phyloP scores from a whole-genome alignment of 2,797 vertebrate species.

The Hyperoplus immaculatus region DNA sequence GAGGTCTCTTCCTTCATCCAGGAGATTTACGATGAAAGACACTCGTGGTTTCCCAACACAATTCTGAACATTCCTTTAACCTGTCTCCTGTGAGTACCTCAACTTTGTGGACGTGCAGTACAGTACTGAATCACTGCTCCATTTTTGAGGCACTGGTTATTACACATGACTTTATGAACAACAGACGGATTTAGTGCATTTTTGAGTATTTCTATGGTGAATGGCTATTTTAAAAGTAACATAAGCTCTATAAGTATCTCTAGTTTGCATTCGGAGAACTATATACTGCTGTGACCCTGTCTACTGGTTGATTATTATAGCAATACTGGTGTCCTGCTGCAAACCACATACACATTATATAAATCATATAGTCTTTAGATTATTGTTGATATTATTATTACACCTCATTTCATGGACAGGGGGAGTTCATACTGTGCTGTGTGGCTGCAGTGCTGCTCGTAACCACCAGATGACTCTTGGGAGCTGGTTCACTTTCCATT shows the following conservation, averaged over 20 bases:
- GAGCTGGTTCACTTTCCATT: neutral
- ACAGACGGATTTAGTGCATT: no score
- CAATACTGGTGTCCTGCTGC: neutral
- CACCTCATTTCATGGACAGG: no score
- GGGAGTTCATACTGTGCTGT: neutral
- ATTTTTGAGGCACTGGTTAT: neutral
- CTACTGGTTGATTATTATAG: neutral
- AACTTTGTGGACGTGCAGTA: neutral
- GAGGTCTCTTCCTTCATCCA: neutral
- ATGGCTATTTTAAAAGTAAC: neutral
- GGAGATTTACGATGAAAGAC: neutral
- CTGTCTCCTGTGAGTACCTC: neutral
- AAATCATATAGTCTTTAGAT: no score
- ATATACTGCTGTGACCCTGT: neutral
- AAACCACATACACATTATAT: neutral
- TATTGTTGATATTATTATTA: no score
- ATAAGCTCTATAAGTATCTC: no score
- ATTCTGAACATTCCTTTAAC: neutral
- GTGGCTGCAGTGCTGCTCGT: conserved; percentile 8
- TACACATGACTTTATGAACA: neutral
- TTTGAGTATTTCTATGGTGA: neutral
- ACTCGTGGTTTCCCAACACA: no score
- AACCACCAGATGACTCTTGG: conserved; percentile 40
- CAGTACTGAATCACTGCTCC: neutral
- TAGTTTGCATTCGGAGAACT: neutral